Evolutionary conservation across 2,113 vertebrate species (phyloP).

Genomic region (Trematocara nigrifrons): DNA sequence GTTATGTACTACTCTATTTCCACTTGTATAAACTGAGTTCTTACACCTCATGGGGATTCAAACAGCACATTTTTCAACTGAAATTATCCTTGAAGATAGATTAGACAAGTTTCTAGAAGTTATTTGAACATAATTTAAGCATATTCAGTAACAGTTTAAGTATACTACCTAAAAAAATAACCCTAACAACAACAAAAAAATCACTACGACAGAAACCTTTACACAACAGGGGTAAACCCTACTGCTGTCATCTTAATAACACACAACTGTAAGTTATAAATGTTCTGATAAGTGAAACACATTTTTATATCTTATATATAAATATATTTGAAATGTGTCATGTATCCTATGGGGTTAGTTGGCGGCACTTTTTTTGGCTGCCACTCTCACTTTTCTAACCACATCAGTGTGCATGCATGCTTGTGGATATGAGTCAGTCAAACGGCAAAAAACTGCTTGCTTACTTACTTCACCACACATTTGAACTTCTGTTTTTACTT

Average conservation of each 20-base stretch:
- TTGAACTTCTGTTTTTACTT: conserved; percentile 14
- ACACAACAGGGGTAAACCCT: neutral
- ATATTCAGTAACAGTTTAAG: neutral
- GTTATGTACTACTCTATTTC: neutral
- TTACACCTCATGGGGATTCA: neutral
- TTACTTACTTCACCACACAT: conserved; percentile 28
- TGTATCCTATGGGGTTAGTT: neutral
- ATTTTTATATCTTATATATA: neutral
- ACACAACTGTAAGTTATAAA: neutral
- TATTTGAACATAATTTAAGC: neutral
- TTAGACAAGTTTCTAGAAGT: neutral
- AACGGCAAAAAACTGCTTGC: neutral
- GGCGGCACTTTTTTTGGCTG: conserved; percentile 8
- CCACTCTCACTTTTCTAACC: conserved; percentile 50
- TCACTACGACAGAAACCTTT: neutral
- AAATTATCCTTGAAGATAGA: neutral
- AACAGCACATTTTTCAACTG: neutral
- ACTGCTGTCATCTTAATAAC: neutral
- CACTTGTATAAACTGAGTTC: neutral
- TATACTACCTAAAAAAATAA: neutral
- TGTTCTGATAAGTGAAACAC: neutral
- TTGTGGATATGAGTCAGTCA: conserved; percentile 62
- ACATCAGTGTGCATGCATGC: conserved; percentile 45
- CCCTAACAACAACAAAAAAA: rapidly evolving
- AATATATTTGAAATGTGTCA: neutral